phyloP scores from a whole-genome alignment of 2,797 vertebrate species.

The Coreius guichenoti region DNA sequence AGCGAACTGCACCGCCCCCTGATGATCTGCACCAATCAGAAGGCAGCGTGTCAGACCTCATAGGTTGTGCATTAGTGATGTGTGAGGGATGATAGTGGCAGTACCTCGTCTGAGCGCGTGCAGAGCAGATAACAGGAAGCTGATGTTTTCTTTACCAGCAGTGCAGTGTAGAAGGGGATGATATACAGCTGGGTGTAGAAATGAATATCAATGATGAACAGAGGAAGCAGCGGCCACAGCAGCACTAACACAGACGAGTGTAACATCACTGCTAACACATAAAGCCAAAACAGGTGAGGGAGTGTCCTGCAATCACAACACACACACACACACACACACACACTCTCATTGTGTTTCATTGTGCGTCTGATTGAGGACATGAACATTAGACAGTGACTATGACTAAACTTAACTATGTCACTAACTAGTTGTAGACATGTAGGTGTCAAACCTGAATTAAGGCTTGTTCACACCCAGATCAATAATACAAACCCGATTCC shows the following conservation, averaged over 20 bases:
- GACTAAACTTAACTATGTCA: too few relatives aligned
- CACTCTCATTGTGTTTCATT: too few relatives aligned
- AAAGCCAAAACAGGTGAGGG: slow-evolving; percentile 85
- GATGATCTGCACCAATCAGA: slow-evolving; percentile 83
- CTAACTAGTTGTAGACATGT: too few relatives aligned
- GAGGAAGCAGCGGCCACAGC: slow-evolving; percentile 92
- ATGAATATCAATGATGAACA: slow-evolving; percentile 92
- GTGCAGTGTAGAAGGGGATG: slow-evolving; percentile 77
- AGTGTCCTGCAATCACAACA: slow-evolving; percentile 77
- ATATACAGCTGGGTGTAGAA: slow-evolving; percentile 97
- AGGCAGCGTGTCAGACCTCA: neutral
- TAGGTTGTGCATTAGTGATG: neutral
- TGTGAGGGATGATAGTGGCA: neutral
- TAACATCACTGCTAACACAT: slow-evolving; percentile 88
- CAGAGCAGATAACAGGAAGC: slow-evolving; percentile 88
- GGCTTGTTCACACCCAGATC: too few relatives aligned
- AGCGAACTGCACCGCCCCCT: slow-evolving; percentile 87
- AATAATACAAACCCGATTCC: too few relatives aligned
- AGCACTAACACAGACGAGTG: slow-evolving; percentile 67
- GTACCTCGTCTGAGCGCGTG: slow-evolving; percentile 92
- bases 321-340: neutral
- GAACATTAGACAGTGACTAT: too few relatives aligned
- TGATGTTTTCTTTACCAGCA: slow-evolving; percentile 62
- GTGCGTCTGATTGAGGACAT: too few relatives aligned
- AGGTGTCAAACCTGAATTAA: too few relatives aligned